Evolutionary conservation across 2,797 vertebrate species (phyloP).

Genomic region (Ambastaia sidthimunki): DNA sequence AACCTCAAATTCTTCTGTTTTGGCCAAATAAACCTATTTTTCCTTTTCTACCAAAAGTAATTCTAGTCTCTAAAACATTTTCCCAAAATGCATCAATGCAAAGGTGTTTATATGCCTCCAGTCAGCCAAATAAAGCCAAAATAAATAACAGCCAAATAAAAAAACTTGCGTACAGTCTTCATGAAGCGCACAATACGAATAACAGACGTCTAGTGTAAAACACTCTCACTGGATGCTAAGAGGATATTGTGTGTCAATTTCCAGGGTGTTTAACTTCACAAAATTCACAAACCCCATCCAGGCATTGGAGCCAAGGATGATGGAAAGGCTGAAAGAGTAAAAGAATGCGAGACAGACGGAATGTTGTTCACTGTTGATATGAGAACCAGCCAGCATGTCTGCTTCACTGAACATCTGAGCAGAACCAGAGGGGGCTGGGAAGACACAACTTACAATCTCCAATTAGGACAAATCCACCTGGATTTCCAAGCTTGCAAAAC

Average conservation of each 20-base stretch:
- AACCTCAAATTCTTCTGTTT: background rate
- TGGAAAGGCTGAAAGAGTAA: conserved; percentile 35
- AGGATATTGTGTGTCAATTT: conserved; percentile 50
- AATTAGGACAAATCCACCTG: conserved; percentile 58
- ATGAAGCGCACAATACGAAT: conserved; percentile 2
- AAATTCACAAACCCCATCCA: conserved; percentile 38
- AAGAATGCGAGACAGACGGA: conserved; percentile 26
- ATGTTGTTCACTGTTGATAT: conserved; percentile 38
- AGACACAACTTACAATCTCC: background rate
- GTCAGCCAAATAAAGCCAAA: too few relatives aligned
- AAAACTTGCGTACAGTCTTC: background rate
- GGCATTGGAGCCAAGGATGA: conserved; percentile 38
- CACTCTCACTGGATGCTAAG: conserved; percentile 20
- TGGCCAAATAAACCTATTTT: background rate
- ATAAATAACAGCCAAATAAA: conserved; percentile 21
- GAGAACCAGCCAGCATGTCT: conserved; percentile 28
- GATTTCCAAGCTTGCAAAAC: conserved; percentile 4
- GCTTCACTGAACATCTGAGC: conserved; percentile 33
- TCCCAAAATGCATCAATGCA: conserved; percentile 1
- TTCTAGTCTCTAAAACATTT: conserved; percentile 15
- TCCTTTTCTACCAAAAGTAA: background rate
- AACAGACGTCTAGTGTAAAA: conserved; percentile 32
- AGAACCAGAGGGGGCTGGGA: background rate
- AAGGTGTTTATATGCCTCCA: conserved; percentile 12
- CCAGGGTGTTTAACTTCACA: conserved; percentile 49